These are phyloP conservation scores for Eulemur rubriventer DNA, from an alignment of 2,797 vertebrate species.

Conservation along the genomic window DNA sequence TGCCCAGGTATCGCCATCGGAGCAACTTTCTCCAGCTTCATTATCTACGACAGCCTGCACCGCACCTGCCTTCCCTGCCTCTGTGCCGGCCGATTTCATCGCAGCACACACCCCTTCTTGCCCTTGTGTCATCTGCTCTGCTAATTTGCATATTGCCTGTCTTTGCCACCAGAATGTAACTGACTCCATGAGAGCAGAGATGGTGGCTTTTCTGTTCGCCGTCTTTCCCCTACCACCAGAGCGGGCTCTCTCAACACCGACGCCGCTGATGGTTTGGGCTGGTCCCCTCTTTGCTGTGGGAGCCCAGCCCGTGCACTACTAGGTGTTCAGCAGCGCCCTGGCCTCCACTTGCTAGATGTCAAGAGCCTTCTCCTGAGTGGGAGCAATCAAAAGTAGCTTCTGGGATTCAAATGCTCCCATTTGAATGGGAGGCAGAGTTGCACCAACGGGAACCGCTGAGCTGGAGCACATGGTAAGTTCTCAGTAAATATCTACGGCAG, in stretches of 20 bases:
- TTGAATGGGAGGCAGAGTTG: too few relatives aligned
- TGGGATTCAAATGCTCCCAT: not conserved
- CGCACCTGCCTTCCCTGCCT: not conserved
- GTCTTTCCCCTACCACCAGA: too few relatives aligned
- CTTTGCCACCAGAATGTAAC: not conserved
- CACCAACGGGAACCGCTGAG: rapidly evolving
- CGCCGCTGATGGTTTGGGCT: rapidly evolving
- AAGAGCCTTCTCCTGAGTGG: not conserved
- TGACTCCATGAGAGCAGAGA: not conserved
- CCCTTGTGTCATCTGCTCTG: not conserved
- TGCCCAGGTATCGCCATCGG: not conserved
- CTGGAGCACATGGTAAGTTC: not conserved
- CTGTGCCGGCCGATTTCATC: not conserved
- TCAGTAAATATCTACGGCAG: not conserved
- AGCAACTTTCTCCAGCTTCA: not conserved
- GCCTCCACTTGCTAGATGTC: not conserved
- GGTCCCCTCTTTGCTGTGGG: not conserved
- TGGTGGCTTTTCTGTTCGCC: too few relatives aligned
- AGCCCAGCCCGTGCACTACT: rapidly evolving
- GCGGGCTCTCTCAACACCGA: not conserved
- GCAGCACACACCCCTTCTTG: not conserved
- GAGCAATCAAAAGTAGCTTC: not conserved
- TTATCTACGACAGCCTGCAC: not conserved
- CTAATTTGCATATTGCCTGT: not conserved
- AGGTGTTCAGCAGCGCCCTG: not conserved